Base-by-base conservation (phyloP, 2,888 invertebrate species). In the Parelbella ahira region DNA sequence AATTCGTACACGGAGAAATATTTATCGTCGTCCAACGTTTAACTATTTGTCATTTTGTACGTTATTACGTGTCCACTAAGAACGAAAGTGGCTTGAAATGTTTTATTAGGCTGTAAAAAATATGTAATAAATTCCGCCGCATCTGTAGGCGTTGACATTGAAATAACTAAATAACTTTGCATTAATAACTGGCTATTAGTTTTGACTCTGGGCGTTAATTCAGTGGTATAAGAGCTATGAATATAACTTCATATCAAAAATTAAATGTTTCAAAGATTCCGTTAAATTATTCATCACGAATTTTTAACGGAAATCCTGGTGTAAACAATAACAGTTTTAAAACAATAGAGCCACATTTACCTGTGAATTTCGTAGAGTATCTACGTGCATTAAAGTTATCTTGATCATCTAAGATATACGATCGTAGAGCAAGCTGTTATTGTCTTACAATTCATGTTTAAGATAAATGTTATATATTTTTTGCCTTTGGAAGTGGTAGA, bases 91-190 rank as follows among this genome's bases (percentile, higher is more conserved):
- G 43, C 37, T 23, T 47, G 41, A 7, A 6, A 36, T 12, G 23
- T 20, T 32, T 36, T 37, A 11, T 18, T 15, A n/a, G 29, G 24
- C 28, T 18, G 27, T 13, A 9, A 25, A 6, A 13, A 24, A 18
- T 33, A 11, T n/a, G n/a, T n/a, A n/a, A n/a, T n/a, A n/a, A n/a
- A n/a, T n/a, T n/a, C n/a, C n/a, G n/a, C n/a, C n/a, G n/a, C n/a
- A n/a, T n/a, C n/a, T n/a, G 44, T 46, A 44, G 45, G 47, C 25
- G 48, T 44, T 57, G 58, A 54, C 58, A 58, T 58, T 58, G 58
- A 52, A 55, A 50, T 48, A 41, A 44, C 37, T 51, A 50, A 55
- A 54, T 58, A 46, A 45, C 45, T 53, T 52, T 49, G 41, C 45
- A 51, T 54, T 49, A 50, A 50, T 45, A 37, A 45, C 6, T 3